A percentile compares a stretch with the other conserved stretches of the same genome.
Conservation (phyloP, 1,140 invertebrate genomes). For the Hypothenemus hampei region DNA sequence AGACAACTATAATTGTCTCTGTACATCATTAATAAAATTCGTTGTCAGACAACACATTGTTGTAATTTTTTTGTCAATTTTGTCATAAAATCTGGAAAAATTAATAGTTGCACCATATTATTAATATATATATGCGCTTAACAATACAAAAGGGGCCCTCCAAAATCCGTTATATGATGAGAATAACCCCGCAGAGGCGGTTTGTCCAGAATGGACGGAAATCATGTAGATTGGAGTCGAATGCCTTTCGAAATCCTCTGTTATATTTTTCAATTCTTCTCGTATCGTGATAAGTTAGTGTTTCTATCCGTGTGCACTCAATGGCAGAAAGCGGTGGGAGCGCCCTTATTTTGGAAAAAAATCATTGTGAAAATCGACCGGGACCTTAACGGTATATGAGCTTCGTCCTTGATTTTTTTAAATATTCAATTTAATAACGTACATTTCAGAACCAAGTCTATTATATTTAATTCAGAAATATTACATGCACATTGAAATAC, state of each 20-base stretch:
- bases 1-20: too few species aligned
- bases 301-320: slow-evolving; percentile 27
- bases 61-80: too few species aligned
- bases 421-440: background rate
- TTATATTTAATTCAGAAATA: slow-evolving; percentile 27
- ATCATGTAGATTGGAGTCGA: slow-evolving; percentile 17
- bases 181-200: background rate
- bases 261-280: slow-evolving; percentile 27
- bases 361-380: slow-evolving; percentile 29
- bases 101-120: too few species aligned
- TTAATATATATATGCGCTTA: too few species aligned
- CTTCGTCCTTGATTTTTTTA: background rate
- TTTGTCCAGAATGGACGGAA: background rate
- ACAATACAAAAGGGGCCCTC: too few species aligned
- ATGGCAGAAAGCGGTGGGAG: slow-evolving; percentile 29
- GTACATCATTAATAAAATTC: too few species aligned
- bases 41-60: too few species aligned
- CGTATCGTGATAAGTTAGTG: slow-evolving; percentile 28
- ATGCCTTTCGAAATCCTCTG: slow-evolving; percentile 26
- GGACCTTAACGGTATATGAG: slow-evolving; percentile 27
- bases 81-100: too few species aligned
- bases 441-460: slow-evolving; percentile 29
- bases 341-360: slow-evolving; percentile 27
- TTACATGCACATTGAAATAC: slow-evolving; percentile 18
- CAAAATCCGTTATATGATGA: slow-evolving; percentile 9